Evolutionary conservation across 2,113 vertebrate genomes (phyloP), one percentile per base, ranked within the genome.

Genomic region (Eonycteris spelaea): DNA sequence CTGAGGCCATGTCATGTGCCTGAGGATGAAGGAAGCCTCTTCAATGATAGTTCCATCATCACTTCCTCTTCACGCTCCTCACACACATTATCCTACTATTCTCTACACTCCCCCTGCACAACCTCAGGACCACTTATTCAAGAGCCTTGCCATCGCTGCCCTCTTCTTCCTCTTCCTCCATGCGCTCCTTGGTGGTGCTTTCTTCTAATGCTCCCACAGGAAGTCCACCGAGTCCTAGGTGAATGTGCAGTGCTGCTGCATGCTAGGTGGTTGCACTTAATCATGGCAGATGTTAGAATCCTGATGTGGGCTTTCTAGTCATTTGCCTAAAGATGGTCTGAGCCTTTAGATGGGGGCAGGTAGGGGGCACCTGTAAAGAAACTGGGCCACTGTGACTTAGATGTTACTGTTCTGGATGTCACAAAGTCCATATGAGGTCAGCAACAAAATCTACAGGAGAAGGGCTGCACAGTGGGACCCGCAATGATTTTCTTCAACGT

Each of bases 401-500:
- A 38, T 2, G 45, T 55, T 30, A 43, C 21, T 38, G 40, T 7
- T 51, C 68, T 80, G 26, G 59, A 95, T 92, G 79, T 96, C 92
- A 94, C 74, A 94, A 94, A 92, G 89, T 30, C 67, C 35, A 28
- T 7, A 5, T 86, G 85, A 97, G 86, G 43, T 96, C 92, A 90
- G 16, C 0, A 15, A 38, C 43, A 43, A 43, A 91, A 67, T 74
- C 33, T 74, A 38, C 6, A 89, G 24, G 21, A 77, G 26, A 57
- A 91, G 13, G 9, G 19, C 10, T n/a, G n/a, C 86, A 74, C 48
- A 43, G 35, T n/a, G 30, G 67, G 7, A 61, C 48, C 19, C 11
- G 2, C 15, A 21, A 61, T 35, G 40, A 74, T 79, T 85, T 92
- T 48, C 48, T 83, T 55, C 71, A 73, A 51, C 33, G 43, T 67